Evolutionary conservation across 2,113 vertebrate genomes (phyloP), one percentile per base, ranked within the genome.

Genomic region (Cisticola juncidis): DNA sequence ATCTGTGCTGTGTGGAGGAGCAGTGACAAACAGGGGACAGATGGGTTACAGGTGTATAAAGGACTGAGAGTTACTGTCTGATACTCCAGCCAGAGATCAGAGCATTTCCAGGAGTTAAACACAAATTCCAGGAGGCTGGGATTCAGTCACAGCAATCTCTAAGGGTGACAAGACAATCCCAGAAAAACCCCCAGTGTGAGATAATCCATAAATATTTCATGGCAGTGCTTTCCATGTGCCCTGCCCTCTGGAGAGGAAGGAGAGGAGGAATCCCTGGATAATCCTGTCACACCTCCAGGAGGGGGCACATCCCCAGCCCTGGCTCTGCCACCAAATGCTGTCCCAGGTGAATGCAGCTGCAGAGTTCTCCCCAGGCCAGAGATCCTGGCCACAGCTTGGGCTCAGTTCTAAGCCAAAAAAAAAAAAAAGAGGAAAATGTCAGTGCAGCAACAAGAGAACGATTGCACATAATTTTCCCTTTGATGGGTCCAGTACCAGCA

Each of bases 11-110:
- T 65, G 12, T 16, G 72, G 85, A 86, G 78, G 61, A 81, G 61
- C 69, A 68, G 93, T 64, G 82, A 94, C 88, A 94, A 71, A 81
- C 53, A 73, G 85, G 62, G 82, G 64, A 88, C 80, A 78, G 80
- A 68, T 23, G 5, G 72, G 79, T 38, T 71, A 35, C 86, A 1
- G 4, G 54, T 17, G 20, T 33, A 57, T 15, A 64, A 84, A 92
- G 74, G 81, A 68, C 74, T 76, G 81, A 42, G 85, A 73, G 70
- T 76, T 69, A 69, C 84, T 76, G 76, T 47, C 73, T 79, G 78
- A 7, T 58, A 40, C 44, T 57, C 62, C 76, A 86, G 62, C 0
- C 3, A 70, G 54, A 56, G 23, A 54, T 47, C 2, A 47, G 35
- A 23, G 54, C 71, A 9, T 47, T 93, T 68, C 58, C 81, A 91